phyloP scores from a whole-genome alignment of 2,113 vertebrate species.

The Dicaeum eximium region DNA sequence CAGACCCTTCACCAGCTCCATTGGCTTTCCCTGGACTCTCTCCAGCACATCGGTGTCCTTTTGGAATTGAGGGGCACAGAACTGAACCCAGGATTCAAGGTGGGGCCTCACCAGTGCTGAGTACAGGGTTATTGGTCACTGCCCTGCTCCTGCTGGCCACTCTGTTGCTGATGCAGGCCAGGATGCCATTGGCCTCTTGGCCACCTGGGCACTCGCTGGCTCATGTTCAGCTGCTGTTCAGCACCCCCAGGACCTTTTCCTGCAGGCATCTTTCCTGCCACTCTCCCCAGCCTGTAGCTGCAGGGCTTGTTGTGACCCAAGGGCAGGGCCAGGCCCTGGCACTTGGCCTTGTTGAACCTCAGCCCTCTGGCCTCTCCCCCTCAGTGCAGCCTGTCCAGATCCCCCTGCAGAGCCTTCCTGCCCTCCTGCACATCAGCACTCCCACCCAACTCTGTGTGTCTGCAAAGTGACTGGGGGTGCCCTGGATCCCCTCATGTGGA shows the following conservation, averaged over 20 bases:
- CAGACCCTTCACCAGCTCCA: not conserved
- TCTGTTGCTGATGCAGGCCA: not conserved
- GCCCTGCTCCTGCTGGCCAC: not conserved
- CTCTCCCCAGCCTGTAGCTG: not conserved
- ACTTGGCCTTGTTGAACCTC: not conserved
- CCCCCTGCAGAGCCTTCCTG: not conserved
- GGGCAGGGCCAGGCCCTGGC: not conserved
- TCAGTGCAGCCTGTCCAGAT: not conserved
- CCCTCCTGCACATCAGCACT: not conserved
- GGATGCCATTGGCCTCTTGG: not conserved
- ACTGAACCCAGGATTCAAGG: not conserved
- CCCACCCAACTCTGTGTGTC: not conserved
- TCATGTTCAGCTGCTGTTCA: not conserved
- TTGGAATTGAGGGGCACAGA: fast-evolving
- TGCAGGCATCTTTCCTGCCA: not conserved
- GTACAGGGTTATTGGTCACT: fast-evolving
- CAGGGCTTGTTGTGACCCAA: not conserved
- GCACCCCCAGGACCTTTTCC: not conserved
- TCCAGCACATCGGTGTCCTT: not conserved
- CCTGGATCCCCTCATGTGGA: not conserved
- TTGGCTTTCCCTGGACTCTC: not conserved
- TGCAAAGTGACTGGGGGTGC: not conserved
- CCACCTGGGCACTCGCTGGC: not conserved
- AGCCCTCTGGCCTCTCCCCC: not conserved
- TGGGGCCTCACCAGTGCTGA: no score